Evolutionary conservation across 2,888 invertebrate species (phyloP).

Genomic region (Tuberolachnus salignus): DNA sequence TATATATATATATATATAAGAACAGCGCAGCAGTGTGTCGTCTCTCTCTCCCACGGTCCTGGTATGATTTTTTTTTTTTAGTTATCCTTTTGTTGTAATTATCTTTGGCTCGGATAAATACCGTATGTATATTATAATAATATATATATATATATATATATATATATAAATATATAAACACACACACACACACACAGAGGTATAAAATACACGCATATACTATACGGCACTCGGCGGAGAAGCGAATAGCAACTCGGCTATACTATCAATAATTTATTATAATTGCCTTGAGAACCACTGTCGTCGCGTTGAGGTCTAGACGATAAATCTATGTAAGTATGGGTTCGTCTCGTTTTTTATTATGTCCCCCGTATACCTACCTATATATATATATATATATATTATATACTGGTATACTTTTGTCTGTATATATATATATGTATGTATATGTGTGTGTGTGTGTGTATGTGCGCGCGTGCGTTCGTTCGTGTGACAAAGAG

Average conservation of each 20-base stretch:
- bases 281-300: slow-evolving; percentile 56
- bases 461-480: slow-evolving; percentile 13
- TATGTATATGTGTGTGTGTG: too few relatives aligned
- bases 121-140: neutral
- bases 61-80: slow-evolving; percentile 8
- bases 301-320: slow-evolving; percentile 48
- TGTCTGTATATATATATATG: too few relatives aligned
- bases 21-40: too few relatives aligned
- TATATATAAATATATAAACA: neutral
- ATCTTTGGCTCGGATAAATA: slow-evolving; percentile 31
- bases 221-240: too few relatives aligned
- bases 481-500: slow-evolving; percentile 41
- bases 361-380: too few relatives aligned
- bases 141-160: neutral
- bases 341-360: slow-evolving; percentile 54
- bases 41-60: too few relatives aligned
- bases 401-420: too few relatives aligned
- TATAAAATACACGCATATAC: too few relatives aligned
- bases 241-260: slow-evolving; percentile 30
- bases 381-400: too few relatives aligned
- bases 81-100: slow-evolving; percentile 54
- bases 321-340: slow-evolving; percentile 54
- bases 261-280: slow-evolving; percentile 56
- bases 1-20: too few relatives aligned
- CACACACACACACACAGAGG: too few relatives aligned